Evolutionary conservation across 2,113 vertebrate species (phyloP), one percentile per base, ranked within the genome.

Genomic region (Oxyruncus cristatus): DNA sequence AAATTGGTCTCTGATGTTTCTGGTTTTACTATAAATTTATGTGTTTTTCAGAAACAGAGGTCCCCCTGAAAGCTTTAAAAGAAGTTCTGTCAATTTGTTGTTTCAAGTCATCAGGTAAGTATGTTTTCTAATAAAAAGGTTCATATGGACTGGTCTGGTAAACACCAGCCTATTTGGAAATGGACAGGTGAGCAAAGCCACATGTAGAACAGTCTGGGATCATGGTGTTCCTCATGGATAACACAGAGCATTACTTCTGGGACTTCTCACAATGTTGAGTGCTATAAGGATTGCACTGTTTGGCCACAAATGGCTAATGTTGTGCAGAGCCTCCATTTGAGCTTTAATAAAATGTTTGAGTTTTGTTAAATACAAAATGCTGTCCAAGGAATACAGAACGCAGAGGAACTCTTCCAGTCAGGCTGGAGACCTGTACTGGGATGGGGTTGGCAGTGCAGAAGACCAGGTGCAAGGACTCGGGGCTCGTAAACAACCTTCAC

Each of bases 151-250:
- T 0, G 3, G 18, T n/a, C 37, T 77, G 56, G 55, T 55, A 67
- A 91, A 46, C 1, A 12, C 10, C 78, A 26, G 13, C 19, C 21
- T 1, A 0, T 53, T 79, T 93, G 56, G 56, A 83, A 88, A 44
- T 5, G 35, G 63, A 20, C 8, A 59, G n/a, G 27, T 50, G 75
- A 93, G 88, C 41, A 88, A 82, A 70, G 32, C n/a, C 72, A 42
- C 0, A 2, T 0, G 1, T 6, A 50, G 47, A 41, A 27, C 33
- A 42, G 49, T 35, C 20, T 5, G 1, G 44, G 19, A 75, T 26
- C 4, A 1, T 3, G 49, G 47, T 44, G 24, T 6, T 92, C 39
- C 32, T 72, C 14, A 1, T 18, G 66, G 33, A 20, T 30, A 76
- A 82, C 0, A 3, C 33, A 66, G 47, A 6, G 4, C 0, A 0